Conservation (phyloP, 2,888 invertebrate genomes). For the Cephalotes varians region DNA sequence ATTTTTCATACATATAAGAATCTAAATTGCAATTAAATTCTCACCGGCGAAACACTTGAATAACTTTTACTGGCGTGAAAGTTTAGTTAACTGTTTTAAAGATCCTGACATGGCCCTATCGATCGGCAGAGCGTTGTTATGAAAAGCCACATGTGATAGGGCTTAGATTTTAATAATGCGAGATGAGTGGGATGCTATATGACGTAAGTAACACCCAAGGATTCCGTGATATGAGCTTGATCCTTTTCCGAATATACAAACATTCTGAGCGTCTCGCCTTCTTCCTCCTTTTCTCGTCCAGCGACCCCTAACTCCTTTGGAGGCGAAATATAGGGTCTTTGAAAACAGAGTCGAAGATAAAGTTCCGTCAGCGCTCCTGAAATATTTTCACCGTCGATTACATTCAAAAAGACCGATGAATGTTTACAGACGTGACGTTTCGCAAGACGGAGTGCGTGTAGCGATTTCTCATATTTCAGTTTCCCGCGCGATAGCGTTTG, state of each 20-base stretch:
- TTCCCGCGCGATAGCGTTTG: conserved; percentile 10
- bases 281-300: conserved; percentile 41
- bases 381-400: conserved; percentile 70
- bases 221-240: conserved; percentile 61
- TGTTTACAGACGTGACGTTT: conserved; percentile 46
- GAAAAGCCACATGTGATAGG: conserved; percentile 45
- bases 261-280: conserved; percentile 13
- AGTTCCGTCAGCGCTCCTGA: conserved; percentile 77
- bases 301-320: conserved; percentile 36
- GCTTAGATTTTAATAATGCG: conserved; percentile 79
- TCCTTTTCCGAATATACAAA: conserved; percentile 63
- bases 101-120: conserved; percentile 34
- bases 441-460: conserved; percentile 29
- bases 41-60: not conserved
- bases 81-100: conserved; percentile 10
- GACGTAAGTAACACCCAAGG: conserved; percentile 69
- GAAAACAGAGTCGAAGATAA: conserved; percentile 67
- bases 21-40: not conserved
- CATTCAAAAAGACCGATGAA: conserved; percentile 41
- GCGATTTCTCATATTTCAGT: conserved; percentile 54
- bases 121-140: conserved; percentile 33
- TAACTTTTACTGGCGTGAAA: not conserved
- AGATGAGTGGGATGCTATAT: conserved; percentile 70
- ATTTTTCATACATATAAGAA: not conserved
- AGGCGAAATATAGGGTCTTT: conserved; percentile 56